A percentile compares a stretch with the other conserved stretches of the same genome.
Evolutionary conservation across 1,140 invertebrate genomes (phyloP).

Genomic region (Platyscapa corneri): DNA sequence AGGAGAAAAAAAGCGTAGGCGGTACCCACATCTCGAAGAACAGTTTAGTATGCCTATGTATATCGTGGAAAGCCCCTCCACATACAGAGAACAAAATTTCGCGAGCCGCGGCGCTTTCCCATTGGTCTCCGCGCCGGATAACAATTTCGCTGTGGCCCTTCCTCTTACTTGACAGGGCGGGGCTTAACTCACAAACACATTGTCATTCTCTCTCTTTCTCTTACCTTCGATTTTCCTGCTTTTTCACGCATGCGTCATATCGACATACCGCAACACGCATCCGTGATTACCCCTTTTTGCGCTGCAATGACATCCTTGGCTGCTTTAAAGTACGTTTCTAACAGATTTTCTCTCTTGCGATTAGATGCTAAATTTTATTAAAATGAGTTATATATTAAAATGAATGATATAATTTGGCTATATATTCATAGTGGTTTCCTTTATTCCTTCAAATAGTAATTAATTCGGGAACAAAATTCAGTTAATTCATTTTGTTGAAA

Average conservation of each 20-base stretch:
- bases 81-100: constrained; percentile 29
- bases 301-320: neutral
- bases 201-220: constrained; percentile 1
- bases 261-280: neutral
- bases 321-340: no score
- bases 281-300: neutral
- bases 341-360: neutral
- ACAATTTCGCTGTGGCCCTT: constrained; percentile 36
- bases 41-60: neutral
- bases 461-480: no score
- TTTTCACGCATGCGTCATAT: constrained; percentile 26
- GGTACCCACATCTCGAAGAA: neutral
- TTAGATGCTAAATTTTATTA: neutral
- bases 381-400: no score
- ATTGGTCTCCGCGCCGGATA: constrained; percentile 18
- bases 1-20: neutral
- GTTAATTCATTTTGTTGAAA: no score
- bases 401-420: no score
- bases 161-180: constrained; percentile 39
- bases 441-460: no score
- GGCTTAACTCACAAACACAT: neutral
- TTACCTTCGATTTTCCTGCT: constrained; percentile 28
- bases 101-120: constrained; percentile 19
- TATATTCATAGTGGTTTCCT: no score
- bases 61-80: neutral